These are phyloP conservation scores for Therioaphis trifolii DNA, from an alignment of 2,888 invertebrate genomes.

Conservation along the genomic window DNA sequence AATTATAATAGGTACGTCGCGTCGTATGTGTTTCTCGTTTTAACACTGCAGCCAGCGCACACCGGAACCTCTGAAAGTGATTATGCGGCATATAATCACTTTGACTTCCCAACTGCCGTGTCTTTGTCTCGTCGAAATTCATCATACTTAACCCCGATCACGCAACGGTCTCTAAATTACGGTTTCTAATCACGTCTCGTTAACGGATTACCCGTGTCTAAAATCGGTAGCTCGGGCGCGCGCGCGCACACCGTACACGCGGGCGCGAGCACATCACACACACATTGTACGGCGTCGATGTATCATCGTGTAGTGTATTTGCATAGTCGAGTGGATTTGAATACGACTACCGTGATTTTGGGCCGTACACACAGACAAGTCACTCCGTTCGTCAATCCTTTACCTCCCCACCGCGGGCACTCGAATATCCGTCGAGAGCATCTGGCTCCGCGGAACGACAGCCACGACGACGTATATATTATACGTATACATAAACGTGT, in stretches of 20 bases:
- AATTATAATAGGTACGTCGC: too few relatives aligned
- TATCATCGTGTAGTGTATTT: constrained; percentile 21
- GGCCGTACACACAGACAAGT: constrained; percentile 23
- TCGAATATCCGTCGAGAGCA: constrained; percentile 1
- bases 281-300: background rate
- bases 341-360: constrained; percentile 51
- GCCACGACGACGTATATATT: too few relatives aligned
- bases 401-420: background rate
- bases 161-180: constrained; percentile 29
- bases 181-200: constrained; percentile 58
- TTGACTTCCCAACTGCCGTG: constrained; percentile 7
- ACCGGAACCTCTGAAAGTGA: background rate
- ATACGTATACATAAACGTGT: background rate
- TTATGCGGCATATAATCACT: background rate
- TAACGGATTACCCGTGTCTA: constrained; percentile 61
- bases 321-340: constrained; percentile 55
- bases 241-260: background rate
- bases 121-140: constrained; percentile 35
- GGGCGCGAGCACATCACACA: background rate
- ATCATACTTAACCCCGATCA: constrained; percentile 36
- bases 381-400: constrained; percentile 21
- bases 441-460: background rate
- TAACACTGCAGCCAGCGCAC: background rate
- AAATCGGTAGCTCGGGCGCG: constrained; percentile 11
- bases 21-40: too few relatives aligned